These are phyloP conservation scores for Sporophila hypoxantha DNA, from an alignment of 2,113 vertebrate genomes.

Conservation along the genomic window DNA sequence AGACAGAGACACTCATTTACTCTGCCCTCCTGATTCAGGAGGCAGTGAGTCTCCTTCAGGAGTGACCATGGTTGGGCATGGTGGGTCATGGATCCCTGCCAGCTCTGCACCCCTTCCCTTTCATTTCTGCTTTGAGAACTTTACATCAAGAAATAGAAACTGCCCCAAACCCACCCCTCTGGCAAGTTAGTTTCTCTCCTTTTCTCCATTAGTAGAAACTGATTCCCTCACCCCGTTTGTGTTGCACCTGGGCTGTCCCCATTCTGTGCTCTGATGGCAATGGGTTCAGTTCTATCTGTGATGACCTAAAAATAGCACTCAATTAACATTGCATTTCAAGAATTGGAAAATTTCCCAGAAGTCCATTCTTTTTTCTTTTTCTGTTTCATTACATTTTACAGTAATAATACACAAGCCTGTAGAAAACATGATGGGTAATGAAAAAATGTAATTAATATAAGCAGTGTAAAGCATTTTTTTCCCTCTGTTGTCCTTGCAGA, in stretches of 20 bases:
- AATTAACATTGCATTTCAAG: conserved; percentile 85
- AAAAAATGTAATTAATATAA: conserved; percentile 88
- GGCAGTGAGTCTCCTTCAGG: background rate
- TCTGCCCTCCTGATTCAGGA: background rate
- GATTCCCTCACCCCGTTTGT: conserved; percentile 31
- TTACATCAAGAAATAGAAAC: background rate
- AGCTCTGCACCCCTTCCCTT: background rate
- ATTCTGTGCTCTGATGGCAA: conserved; percentile 57
- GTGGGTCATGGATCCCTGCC: background rate
- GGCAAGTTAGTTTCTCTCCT: background rate
- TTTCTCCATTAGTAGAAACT: conserved; percentile 12
- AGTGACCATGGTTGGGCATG: background rate
- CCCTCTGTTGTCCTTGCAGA: conserved; percentile 78
- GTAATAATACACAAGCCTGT: conserved; percentile 84
- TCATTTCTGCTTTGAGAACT: background rate
- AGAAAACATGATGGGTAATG: conserved; percentile 84
- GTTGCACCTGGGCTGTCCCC: conserved; percentile 67
- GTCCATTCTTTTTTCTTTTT: conserved; percentile 79
- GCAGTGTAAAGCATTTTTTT: conserved; percentile 76
- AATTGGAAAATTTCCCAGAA: conserved; percentile 88
- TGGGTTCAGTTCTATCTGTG: conserved; percentile 67
- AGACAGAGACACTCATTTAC: background rate
- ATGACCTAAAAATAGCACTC: conserved; percentile 80
- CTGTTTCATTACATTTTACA: conserved; percentile 84
- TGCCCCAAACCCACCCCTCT: background rate